These are phyloP conservation scores for Zaprionus vittiger DNA, from an alignment of 1,140 invertebrate genomes.

Conservation along the genomic window DNA sequence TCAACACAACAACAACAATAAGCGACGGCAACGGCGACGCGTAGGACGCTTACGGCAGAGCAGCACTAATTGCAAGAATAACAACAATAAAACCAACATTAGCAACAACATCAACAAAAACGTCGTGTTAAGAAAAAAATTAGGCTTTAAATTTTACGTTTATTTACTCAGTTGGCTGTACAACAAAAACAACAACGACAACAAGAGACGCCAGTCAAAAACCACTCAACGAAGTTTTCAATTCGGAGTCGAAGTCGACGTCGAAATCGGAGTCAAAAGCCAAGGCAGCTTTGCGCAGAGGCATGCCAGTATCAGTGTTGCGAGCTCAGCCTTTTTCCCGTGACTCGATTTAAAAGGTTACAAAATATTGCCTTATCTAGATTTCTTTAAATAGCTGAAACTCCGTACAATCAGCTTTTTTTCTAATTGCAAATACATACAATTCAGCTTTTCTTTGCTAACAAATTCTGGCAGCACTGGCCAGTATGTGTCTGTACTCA, in stretches of 20 bases:
- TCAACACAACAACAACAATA: conserved; percentile 16
- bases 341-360: too few relatives aligned
- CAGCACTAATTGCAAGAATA: conserved; percentile 40
- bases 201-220: conserved; percentile 20
- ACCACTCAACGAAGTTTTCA: conserved; percentile 12
- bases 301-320: not conserved
- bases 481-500: conserved; percentile 18
- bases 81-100: conserved; percentile 13
- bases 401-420: too few relatives aligned
- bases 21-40: conserved; percentile 21
- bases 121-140: conserved; percentile 4
- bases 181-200: conserved; percentile 11
- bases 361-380: too few relatives aligned
- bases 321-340: too few relatives aligned
- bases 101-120: not conserved
- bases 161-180: conserved; percentile 50
- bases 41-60: conserved; percentile 30
- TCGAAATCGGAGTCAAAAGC: conserved; percentile 27
- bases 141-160: conserved; percentile 30
- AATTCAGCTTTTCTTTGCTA: too few relatives aligned
- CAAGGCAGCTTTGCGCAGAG: conserved; percentile 35
- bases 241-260: conserved; percentile 17
- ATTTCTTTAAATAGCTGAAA: too few relatives aligned
- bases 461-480: not conserved
- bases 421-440: too few relatives aligned